Evolutionary conservation across 2,113 vertebrate species (phyloP), one percentile per base, ranked within the genome.

Genomic region (Numenius arquata): DNA sequence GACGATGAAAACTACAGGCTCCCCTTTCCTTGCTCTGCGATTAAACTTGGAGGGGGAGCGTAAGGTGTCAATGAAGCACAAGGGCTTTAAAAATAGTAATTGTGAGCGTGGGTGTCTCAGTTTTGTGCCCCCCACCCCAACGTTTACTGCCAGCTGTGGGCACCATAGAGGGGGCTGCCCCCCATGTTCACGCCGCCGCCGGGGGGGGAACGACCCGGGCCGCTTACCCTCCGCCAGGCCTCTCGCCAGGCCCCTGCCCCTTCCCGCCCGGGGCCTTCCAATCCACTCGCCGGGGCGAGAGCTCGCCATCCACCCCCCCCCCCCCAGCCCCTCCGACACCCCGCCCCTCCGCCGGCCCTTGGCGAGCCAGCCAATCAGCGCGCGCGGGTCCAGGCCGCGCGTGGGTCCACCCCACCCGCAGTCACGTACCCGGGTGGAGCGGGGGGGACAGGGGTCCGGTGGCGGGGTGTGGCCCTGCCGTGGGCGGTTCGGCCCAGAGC

Each of bases 61-160:
- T 3, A 36, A 30, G 32, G 38, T 8, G 12, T 8, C 14, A 27
- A 41, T 55, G 2, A 55, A 85, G 23, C 29, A 7, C 9, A 8
- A 34, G 23, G 15, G 13, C 38, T 85, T 55, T 23, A 12, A 27
- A 58, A 48, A 11, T 0, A 5, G 5, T 8, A 34, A 18, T 5
- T 3, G 22, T 3, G 55, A 15, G 0, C 0, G n/a, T 0, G 25
- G 23, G 13, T 19, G 21, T 6, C 52, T 21, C 32, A 3, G 5
- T 1, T 36, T 12, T 1, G 47, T 3, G 38, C 19, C 27, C 25
- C 22, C 6, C 26, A 2, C 3, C 41, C 17, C 30, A 19, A 6
- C 8, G 8, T 45, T 29, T 2, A 0, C 5, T 3, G 0, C 27
- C 63, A 32, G 32, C 32, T 8, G 22, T 8, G 5, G 0, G 43